These are phyloP conservation scores for Macropus fuliginosus DNA, from an alignment of 2,797 vertebrate genomes.

Conservation along the genomic window DNA sequence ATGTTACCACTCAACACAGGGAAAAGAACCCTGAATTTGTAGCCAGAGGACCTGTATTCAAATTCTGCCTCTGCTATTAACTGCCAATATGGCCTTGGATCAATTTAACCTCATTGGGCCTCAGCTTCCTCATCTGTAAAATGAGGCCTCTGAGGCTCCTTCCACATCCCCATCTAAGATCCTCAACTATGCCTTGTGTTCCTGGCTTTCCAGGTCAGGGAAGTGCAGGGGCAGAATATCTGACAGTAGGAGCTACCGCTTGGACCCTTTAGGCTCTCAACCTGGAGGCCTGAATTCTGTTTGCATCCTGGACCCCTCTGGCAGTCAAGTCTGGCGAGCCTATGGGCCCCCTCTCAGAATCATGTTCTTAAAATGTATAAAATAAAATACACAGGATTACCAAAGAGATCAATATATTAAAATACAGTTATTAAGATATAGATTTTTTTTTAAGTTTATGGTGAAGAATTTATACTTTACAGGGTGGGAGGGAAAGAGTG, in stretches of 20 bases:
- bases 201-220: neutral
- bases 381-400: neutral
- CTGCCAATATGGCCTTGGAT: neutral
- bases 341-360: neutral
- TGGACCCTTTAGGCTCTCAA: neutral
- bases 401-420: neutral
- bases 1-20: neutral
- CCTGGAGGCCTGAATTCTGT: neutral
- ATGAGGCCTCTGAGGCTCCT: neutral
- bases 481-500: neutral
- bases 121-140: neutral
- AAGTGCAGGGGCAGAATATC: neutral
- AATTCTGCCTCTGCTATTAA: neutral
- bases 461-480: neutral
- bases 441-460: neutral
- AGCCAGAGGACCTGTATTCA: neutral
- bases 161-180: neutral
- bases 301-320: neutral
- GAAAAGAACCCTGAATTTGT: neutral
- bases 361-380: neutral
- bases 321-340: neutral
- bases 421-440: neutral
- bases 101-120: neutral
- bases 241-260: neutral
- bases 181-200: neutral